A percentile compares a stretch with the other conserved stretches of the same genome.
Evolutionary conservation across 2,888 invertebrate genomes (phyloP).

Genomic region (Drosophila buzzatii): DNA sequence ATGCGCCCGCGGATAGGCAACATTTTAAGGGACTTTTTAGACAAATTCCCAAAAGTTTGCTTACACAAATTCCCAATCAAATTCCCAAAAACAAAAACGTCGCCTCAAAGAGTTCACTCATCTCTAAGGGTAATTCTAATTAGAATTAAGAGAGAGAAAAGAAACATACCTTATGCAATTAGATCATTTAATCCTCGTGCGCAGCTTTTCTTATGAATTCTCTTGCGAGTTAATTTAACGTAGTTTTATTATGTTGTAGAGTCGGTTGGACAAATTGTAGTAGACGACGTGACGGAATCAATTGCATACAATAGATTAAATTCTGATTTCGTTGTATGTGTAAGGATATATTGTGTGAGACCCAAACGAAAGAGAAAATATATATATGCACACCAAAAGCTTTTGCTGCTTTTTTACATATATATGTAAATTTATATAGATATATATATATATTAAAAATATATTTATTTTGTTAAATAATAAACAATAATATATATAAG

Average conservation of each 20-base stretch:
- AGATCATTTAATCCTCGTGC: constrained; percentile 37
- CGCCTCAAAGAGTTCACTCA: neutral
- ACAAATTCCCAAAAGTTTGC: neutral
- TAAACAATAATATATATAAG: constrained; percentile 34
- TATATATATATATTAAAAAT: constrained; percentile 1
- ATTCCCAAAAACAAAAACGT: neutral
- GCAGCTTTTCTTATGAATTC: constrained; percentile 16
- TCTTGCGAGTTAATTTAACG: too few species aligned
- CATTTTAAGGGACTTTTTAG: constrained; percentile 3
- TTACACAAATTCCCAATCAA: neutral
- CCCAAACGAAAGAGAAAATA: constrained; percentile 28
- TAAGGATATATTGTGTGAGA: constrained; percentile 34
- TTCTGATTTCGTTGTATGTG: constrained; percentile 24
- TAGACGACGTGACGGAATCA: constrained; percentile 81
- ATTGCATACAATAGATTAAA: constrained; percentile 66
- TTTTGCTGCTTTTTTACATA: constrained; percentile 17
- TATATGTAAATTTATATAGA: constrained; percentile 1
- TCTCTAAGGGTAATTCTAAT: neutral
- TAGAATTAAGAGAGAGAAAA: neutral
- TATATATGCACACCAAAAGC: constrained; percentile 20
- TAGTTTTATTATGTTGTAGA: constrained; percentile 7
- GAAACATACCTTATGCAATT: constrained; percentile 48
- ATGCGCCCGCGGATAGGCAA: constrained; percentile 54
- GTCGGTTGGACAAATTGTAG: constrained; percentile 79
- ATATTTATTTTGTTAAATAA: constrained; percentile 10